Base-by-base conservation (phyloP, 2,888 invertebrate genomes). In the Cryptocephalus moraei region DNA sequence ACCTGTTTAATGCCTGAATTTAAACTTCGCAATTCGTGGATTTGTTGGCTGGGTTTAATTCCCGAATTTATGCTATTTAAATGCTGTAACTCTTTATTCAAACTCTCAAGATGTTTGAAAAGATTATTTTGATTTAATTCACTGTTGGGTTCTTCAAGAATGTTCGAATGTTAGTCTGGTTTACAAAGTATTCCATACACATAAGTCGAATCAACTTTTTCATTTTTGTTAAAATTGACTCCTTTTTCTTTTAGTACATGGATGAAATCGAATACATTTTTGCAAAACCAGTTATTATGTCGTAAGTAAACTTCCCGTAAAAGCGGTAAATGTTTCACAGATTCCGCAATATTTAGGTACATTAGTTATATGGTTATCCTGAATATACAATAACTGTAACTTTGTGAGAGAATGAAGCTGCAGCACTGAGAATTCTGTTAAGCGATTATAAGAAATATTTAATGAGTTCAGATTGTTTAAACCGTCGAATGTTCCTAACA, bases 401-500 rank as follows among this genome's bases (percentile, higher is more conserved):
- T 38, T 41, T 2, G 8, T 12, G 2, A 41, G 10, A 6, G 48
- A 39, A 22, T 48, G 39, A 32, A 48, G 32, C 14, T 36, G 12
- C 12, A 44, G 22, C 33, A 40, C 14, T n/a, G 33, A 41, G 2
- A 48, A 38, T 14, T 32, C 34, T n/a, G 38, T 41, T 1, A 45
- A 33, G 0, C 42, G 33, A 32, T 48, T 48, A 9, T 40, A 9
- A 4, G 48, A 48, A 38, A 48, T 41, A 32, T 45, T 38, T 33
- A 48, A 11, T 2, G 13, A 12, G 9, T 34, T 8, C 33, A 48
- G 38, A 8, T 45, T 32, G 4, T 14, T 2, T 10, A 48, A 41
- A 33, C 32, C 44, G 22, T 45, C 48, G 34, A 48, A 48, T 33
- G 48, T 48, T 13, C 48, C 48, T 33, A 44, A 48, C 8, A 11